phyloP scores from a whole-genome alignment of 1,140 invertebrate species.

The Aphaenogaster floridana region DNA sequence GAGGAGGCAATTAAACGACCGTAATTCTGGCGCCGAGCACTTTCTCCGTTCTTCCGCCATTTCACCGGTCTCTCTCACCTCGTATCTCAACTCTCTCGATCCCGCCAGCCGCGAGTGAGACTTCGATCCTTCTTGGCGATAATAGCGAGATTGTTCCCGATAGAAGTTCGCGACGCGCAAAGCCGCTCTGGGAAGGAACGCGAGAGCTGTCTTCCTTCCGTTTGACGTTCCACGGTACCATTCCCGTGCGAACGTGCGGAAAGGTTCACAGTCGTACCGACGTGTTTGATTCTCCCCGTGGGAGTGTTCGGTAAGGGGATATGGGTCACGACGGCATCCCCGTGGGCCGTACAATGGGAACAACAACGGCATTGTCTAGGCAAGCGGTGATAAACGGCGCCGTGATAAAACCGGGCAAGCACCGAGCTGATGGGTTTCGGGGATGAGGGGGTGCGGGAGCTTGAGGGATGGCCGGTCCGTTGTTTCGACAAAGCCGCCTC shows the following conservation, averaged over 20 bases:
- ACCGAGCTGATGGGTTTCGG: slow-evolving; percentile 74
- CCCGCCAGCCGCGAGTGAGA: not conserved
- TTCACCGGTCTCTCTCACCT: slow-evolving; percentile 26
- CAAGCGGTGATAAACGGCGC: slow-evolving; percentile 81
- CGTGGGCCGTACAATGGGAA: slow-evolving; percentile 71
- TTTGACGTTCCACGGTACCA: slow-evolving; percentile 40
- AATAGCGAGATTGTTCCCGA: slow-evolving; percentile 53
- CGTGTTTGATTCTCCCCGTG: slow-evolving; percentile 58
- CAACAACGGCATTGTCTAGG: slow-evolving; percentile 78
- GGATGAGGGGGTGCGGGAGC: slow-evolving; percentile 26
- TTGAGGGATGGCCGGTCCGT: slow-evolving; percentile 78
- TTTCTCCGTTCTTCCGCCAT: slow-evolving; percentile 44
- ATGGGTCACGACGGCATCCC: slow-evolving; percentile 73
- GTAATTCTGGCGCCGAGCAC: slow-evolving; percentile 69
- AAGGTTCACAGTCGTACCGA: slow-evolving; percentile 54
- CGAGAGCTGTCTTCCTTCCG: slow-evolving; percentile 22
- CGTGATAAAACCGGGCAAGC: slow-evolving; percentile 81
- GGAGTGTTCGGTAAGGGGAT: slow-evolving; percentile 60
- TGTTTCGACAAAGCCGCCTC: slow-evolving; percentile 73
- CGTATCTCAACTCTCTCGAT: not conserved
- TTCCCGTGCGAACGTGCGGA: slow-evolving; percentile 6
- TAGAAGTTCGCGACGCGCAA: slow-evolving; percentile 49
- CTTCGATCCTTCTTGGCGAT: slow-evolving; percentile 37
- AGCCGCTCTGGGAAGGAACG: slow-evolving; percentile 12
- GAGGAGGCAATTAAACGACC: slow-evolving; percentile 77